Base-by-base conservation (phyloP, 2,888 invertebrate species). In the Phlogophora meticulosa region DNA sequence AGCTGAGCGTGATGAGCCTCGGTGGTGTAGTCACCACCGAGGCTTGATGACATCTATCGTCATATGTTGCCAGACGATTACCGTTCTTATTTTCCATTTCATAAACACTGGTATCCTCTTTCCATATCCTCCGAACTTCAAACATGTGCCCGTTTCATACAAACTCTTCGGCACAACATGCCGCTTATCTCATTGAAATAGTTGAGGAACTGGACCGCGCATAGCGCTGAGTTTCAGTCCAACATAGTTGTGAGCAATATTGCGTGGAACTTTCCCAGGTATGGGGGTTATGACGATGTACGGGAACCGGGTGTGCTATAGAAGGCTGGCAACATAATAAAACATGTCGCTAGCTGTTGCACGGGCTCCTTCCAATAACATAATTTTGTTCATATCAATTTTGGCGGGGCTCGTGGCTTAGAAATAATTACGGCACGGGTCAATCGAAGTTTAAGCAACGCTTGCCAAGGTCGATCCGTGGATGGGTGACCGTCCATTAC, bases 111-210 rank as follows among this genome's bases (percentile, higher is more conserved):
- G 7, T n/a, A 22, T 13, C 48, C 20, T 15, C 3, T 28, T 32
- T 7, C 15, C 17, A 32, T 11, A 40, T 45, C 9, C 1, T 15
- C 34, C 20, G 11, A 32, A 36, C 38, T 38, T 24, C 10, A 2
- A 55, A 40, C 34, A 34, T 1, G 11, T 15, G 11, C 13, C 28
- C 9, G 56, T 20, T 45, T 32, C 34, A 68, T 20, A 62, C 45
- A 36, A 74, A 74, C 68, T 74, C 57, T 55, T 60, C 1, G 32
- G 4, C 9, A 11, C 10, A 63, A 53, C 55, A 60, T 15, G 59
- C 34, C 22, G 51, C 38, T 34, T 55, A 74, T 60, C 63, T 59
- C 63, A 74, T 74, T 74, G 70, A 48, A 74, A 74, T 74, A 56
- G 76, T 74, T 74, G 46, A 1, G 15, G 10, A 74, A 75, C 76